These are phyloP conservation scores for Tychaedon coryphoeus DNA, from an alignment of 2,113 vertebrate species.

Conservation along the genomic window DNA sequence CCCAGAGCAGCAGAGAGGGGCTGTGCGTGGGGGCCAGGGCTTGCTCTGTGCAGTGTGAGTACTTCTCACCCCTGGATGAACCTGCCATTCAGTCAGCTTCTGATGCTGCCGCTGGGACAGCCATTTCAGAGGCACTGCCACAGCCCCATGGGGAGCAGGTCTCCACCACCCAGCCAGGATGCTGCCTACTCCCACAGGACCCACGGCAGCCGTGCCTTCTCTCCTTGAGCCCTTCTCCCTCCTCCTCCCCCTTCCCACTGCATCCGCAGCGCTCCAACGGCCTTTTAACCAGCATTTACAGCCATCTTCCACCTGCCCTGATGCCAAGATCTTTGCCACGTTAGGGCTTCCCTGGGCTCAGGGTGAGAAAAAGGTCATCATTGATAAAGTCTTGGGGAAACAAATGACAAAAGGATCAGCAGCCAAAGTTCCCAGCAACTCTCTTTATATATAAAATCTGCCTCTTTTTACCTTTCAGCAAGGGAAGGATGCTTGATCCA, in stretches of 20 bases:
- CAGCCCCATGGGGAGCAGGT: background rate
- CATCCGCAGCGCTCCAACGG: rapidly evolving
- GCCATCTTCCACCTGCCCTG: rapidly evolving
- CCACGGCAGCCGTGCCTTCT: rapidly evolving
- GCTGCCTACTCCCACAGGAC: rapidly evolving
- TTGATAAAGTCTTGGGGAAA: background rate
- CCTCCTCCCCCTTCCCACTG: background rate
- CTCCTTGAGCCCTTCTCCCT: rapidly evolving
- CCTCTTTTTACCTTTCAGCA: rapidly evolving
- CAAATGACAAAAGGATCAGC: background rate
- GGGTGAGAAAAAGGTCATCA: rapidly evolving
- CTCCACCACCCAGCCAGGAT: rapidly evolving
- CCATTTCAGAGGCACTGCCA: rapidly evolving
- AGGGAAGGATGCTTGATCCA: rapidly evolving
- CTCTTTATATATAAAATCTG: background rate
- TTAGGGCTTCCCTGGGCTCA: rapidly evolving
- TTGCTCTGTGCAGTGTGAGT: rapidly evolving
- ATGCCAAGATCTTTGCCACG: background rate
- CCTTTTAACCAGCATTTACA: background rate
- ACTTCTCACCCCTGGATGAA: background rate
- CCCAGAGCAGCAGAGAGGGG: background rate
- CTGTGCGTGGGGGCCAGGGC: background rate
- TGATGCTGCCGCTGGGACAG: background rate
- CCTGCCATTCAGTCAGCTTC: rapidly evolving
- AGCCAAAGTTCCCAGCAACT: background rate